These are phyloP conservation scores for Pardosa pseudoannulata DNA, from an alignment of 2,888 invertebrate genomes.

Conservation along the genomic window DNA sequence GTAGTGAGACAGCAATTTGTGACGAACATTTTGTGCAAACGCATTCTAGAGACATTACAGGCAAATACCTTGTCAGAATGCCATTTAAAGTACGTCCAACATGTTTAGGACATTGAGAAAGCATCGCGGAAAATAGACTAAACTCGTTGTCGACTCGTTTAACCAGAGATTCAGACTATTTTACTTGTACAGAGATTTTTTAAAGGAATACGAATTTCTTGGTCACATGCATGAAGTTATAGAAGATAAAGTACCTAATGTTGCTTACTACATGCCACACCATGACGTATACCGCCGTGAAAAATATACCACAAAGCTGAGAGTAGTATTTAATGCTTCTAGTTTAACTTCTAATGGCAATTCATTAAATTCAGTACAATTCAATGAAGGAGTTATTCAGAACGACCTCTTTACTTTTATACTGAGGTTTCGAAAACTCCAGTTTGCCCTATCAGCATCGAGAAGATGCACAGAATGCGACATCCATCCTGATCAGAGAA, in stretches of 20 bases:
- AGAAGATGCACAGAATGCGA: constrained; percentile 32
- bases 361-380: background rate
- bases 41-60: background rate
- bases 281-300: background rate
- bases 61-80: background rate
- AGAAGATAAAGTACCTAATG: constrained; percentile 5
- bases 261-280: constrained; percentile 17
- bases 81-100: background rate
- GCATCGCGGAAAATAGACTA: background rate
- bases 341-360: background rate
- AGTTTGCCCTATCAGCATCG: constrained; percentile 4
- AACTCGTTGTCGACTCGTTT: background rate
- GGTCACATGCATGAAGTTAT: constrained; percentile 7
- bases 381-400: constrained; percentile 4
- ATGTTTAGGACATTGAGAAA: background rate
- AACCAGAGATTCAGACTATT: background rate
- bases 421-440: constrained; percentile 8
- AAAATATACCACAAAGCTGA: background rate
- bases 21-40: background rate
- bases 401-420: background rate
- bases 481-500: too few species aligned
- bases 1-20: background rate
- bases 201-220: background rate
- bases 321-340: constrained; percentile 9
- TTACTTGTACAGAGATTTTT: background rate